Base-by-base conservation (phyloP, 2,113 vertebrate species). In the Notiomystis cincta region DNA sequence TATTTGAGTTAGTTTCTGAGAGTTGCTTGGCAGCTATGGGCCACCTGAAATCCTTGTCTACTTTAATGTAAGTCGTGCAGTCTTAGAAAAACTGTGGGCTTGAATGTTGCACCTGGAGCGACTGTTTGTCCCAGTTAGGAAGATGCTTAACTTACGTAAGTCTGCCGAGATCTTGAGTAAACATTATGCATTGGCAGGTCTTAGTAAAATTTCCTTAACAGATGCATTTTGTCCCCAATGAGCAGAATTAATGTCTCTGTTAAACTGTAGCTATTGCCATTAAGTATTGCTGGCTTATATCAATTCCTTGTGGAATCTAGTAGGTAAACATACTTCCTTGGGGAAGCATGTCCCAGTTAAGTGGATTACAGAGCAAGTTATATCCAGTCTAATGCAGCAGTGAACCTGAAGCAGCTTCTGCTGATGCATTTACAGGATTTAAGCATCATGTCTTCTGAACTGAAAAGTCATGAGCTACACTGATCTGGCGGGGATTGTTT, bases 301-400 rank as follows among this genome's bases (percentile, higher is more conserved):
- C 40, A 70, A 66, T 76, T 93, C 91, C 86, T 93, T 87, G 70
- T 79, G 94, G 82, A 95, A 95, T 91, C 66, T 4, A 2, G 64
- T 72, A 91, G 82, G 89, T 93, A 95, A 96, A 95, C 81, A 66
- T 73, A 37, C 48, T 79, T 97, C 91, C 71, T 89, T 94, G 75
- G 89, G 90, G 91, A 96, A 96, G 91, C 81, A 31, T 87, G 85
- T 90, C 95, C 91, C 82, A 91, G 72, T 94, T 95, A 94, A 96
- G 71, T 95, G 85, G 93, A 95, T 95, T 97, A 94, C 67, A 76
- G 94, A 96, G 62, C 70, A 93, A 95, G 60, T 93, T 87, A 83
- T 82, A 92, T 64, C 61, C 56, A 60, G 76, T 72, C 30, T 91
- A 95, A 79, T 91, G 65, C 72, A 82, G 88, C 82, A 77, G 50